Evolutionary conservation across 2,113 vertebrate genomes (phyloP).

Genomic region (Sigmodon hispidus): DNA sequence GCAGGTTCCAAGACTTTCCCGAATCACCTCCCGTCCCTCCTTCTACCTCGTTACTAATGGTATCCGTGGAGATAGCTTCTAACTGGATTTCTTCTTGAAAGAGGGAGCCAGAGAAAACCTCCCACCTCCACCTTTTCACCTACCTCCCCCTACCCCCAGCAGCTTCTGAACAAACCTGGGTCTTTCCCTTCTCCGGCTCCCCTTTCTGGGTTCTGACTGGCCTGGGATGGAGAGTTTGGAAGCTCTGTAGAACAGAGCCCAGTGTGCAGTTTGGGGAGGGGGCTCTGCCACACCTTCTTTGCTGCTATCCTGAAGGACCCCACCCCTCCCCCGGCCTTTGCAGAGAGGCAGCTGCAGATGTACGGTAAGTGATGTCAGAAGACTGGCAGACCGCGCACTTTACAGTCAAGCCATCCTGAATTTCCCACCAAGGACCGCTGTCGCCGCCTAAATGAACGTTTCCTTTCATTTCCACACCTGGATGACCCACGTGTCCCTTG

Average conservation of each 20-base stretch:
- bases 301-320: not conserved
- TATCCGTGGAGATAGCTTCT: not conserved
- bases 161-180: not conserved
- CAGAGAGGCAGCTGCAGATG: not conserved
- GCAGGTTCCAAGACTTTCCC: not conserved
- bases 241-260: too few species aligned
- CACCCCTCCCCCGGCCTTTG: too few species aligned
- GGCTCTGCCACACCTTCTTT: not conserved
- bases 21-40: not conserved
- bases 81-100: not conserved
- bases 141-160: not conserved
- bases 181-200: not conserved
- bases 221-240: not conserved
- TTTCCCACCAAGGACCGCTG: not conserved
- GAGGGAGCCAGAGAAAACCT: not conserved
- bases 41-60: not conserved
- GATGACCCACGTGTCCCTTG: not conserved
- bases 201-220: not conserved
- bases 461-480: not conserved
- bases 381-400: not conserved
- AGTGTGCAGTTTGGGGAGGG: not conserved
- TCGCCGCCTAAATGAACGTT: not conserved
- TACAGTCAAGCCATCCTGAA: not conserved
- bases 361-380: not conserved
- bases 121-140: not conserved